These are phyloP conservation scores for Todiramphus chloris DNA, from an alignment of 2,113 vertebrate genomes.

Conservation along the genomic window DNA sequence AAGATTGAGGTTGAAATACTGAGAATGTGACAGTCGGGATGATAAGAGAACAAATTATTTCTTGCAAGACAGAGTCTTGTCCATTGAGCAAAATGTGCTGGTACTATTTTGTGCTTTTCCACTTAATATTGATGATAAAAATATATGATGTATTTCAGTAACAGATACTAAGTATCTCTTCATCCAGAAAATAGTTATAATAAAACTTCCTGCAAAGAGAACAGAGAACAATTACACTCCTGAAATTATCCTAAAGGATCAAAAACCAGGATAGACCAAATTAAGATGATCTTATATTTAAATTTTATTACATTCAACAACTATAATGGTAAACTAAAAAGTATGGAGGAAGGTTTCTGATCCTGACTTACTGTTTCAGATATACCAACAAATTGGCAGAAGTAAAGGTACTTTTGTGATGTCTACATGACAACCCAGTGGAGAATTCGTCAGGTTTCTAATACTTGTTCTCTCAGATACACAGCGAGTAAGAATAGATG, in stretches of 20 bases:
- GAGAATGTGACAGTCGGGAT: neutral
- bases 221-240: neutral
- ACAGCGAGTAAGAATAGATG: neutral
- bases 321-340: neutral
- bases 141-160: neutral
- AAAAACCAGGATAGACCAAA: neutral
- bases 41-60: neutral
- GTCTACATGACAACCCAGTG: neutral
- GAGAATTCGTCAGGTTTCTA: neutral
- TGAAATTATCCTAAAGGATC: neutral
- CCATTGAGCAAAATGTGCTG: neutral
- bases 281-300: neutral
- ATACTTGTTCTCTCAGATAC: neutral
- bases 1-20: neutral
- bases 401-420: neutral
- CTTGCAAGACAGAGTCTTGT: neutral
- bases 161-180: neutral
- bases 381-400: neutral
- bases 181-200: neutral
- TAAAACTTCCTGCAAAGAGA: neutral
- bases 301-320: neutral
- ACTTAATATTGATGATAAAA: neutral
- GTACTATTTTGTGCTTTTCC: neutral
- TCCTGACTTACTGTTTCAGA: neutral
- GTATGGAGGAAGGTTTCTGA: neutral